Percentiles rank a stretch among this genome's conserved stretches.
Evolutionary conservation across 2,797 vertebrate genomes (phyloP).

Genomic region (Phataginus tetradactyla): DNA sequence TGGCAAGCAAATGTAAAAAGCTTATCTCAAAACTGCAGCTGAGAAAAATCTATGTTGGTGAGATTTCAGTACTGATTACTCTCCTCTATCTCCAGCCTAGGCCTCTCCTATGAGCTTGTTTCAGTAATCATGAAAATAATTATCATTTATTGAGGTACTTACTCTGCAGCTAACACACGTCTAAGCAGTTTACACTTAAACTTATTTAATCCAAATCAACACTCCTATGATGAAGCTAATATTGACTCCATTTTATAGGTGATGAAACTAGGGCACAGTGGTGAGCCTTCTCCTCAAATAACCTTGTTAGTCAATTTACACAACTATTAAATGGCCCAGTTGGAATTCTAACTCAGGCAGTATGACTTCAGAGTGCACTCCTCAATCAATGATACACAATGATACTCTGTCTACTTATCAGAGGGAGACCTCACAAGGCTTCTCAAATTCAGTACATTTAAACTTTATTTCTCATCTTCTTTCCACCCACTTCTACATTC

Average conservation of each 20-base stretch:
- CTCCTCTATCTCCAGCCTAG: not conserved
- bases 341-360: not conserved
- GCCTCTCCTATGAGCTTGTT: not conserved
- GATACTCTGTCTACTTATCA: not conserved
- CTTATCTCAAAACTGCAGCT: conserved; percentile 11
- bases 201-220: not conserved
- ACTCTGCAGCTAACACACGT: not conserved
- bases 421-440: not conserved
- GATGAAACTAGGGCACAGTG: not conserved
- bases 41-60: not conserved
- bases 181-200: conserved; percentile 16
- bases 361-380: not conserved
- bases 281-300: not conserved
- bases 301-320: not conserved
- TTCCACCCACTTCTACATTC: not conserved
- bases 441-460: conserved; percentile 1
- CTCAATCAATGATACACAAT: not conserved
- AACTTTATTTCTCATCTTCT: not conserved
- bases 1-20: conserved; percentile 18
- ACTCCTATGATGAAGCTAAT: not conserved
- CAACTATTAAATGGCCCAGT: not conserved
- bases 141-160: not conserved
- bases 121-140: not conserved
- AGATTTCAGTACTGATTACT: not conserved
- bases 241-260: not conserved